Base-by-base conservation (phyloP, 2,888 invertebrate genomes). In the Tenthredo amoena region DNA sequence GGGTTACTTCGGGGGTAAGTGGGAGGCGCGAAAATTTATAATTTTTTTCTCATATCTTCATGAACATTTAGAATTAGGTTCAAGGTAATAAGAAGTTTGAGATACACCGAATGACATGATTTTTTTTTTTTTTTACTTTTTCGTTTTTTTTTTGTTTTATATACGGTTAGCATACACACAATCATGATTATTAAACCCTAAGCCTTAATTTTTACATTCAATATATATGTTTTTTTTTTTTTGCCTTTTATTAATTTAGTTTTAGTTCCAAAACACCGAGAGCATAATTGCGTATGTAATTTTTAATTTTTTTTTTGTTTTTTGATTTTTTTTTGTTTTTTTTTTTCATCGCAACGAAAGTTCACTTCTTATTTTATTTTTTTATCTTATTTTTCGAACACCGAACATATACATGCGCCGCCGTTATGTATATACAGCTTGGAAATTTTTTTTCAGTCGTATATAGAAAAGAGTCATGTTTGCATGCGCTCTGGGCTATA, bases 331-430 rank as follows among this genome's bases (percentile, higher is more conserved):
- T 43, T 43, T 83, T n/a, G n/a, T 65, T 89, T 87, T 87, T 81
- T 87, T 85, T 87, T 26, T 26, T 26, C 26, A 0, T 26, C 26
- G 26, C 26, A 88, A 88, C 86, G 84, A 88, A 87, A 88, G n/a
- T 89, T 89, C 26, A 88, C 87, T 89, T 88, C 88, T 88, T 90
- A 89, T 87, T 1, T 88, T 89, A 85, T 86, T 90, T 92, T 91
- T 90, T 91, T 91, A 85, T 77, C 77, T 87, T 87, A 43, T 68
- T 90, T 89, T 90, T 89, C 90, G 26, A 93, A 93, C 93, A 93
- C 92, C 93, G 90, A 93, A 93, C 93, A 93, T 92, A 93, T 92
- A 93, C 92, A 93, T 93, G 92, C 92, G 92, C 92, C 92, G 26
- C 26, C 26, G 26, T 93, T 93, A 93, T 88, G 90, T 88, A 47